These are phyloP conservation scores for Aphelenchoides besseyi DNA, from an alignment of 1,140 invertebrate genomes.

Conservation along the genomic window DNA sequence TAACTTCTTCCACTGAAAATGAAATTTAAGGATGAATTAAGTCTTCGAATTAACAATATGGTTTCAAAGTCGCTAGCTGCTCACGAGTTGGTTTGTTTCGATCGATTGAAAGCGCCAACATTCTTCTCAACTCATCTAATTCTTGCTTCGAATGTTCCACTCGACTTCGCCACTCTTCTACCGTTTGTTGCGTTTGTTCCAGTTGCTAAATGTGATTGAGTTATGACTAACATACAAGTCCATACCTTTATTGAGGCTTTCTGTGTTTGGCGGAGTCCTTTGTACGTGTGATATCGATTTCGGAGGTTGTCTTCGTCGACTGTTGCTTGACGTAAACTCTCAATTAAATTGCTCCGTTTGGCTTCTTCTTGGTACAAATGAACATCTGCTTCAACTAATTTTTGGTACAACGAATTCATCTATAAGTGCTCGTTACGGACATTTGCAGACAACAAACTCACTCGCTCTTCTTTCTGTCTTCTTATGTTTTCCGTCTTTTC, in stretches of 20 bases:
- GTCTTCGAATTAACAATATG: constrained; percentile 5
- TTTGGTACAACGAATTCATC: constrained; percentile 20
- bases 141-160: constrained; percentile 19
- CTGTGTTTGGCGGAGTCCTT: constrained; percentile 12
- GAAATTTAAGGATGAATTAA: not conserved
- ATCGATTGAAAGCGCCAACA: constrained; percentile 21
- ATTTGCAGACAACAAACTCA: not conserved
- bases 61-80: constrained; percentile 25
- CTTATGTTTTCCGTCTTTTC: constrained; percentile 9
- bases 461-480: constrained; percentile 28
- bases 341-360: constrained; percentile 11
- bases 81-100: constrained; percentile 19
- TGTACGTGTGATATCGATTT: constrained; percentile 27
- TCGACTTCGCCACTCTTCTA: constrained; percentile 21
- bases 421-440: not conserved
- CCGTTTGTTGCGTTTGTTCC: constrained; percentile 5
- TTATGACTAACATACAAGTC: not conserved
- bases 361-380: constrained; percentile 17
- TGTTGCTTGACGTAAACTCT: constrained; percentile 12
- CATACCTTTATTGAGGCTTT: constrained; percentile 11
- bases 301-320: constrained; percentile 24
- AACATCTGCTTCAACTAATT: constrained; percentile 7
- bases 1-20: constrained; percentile 28
- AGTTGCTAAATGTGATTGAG: constrained; percentile 19
- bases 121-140: constrained; percentile 9